Evolutionary conservation across 2,797 vertebrate genomes (phyloP), one percentile per base, ranked within the genome.

Genomic region (Eospalax fontanierii): DNA sequence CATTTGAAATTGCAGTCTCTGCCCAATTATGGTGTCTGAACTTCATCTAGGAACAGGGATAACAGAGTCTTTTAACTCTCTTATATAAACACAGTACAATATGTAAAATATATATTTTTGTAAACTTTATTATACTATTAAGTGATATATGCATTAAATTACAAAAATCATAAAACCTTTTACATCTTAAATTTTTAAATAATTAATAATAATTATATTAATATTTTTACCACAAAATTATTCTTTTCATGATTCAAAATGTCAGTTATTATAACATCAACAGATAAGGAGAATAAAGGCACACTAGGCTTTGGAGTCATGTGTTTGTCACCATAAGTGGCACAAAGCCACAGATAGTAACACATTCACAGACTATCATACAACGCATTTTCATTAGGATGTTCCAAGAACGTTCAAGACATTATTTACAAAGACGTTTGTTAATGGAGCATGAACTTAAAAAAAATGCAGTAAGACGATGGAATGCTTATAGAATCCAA

Each of bases 231-330:
- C 61, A 63, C 19, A 63, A 63, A 26, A 26, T 63, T 63, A 85
- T 84, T 21, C 63, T 88, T 78, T 59, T 95, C 26, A 70, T 90
- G 50, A 63, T 21, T 82, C 21, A 78, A 57, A 87, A 71, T 15
- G 9, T 71, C 76, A 79, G 28, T n/a, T 74, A 46, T 46, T 78
- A 24, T 46, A 79, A 79, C 12, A 9, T 43, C 18, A 82, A 28
- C 0, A 4, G n/a, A 66, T 19, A 8, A 71, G 66, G 14, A 54
- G 11, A 4, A 0, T 70, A 70, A 83, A 26, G 8, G 14, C 3
- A 74, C 74, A 57, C 2, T 0, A 6, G 15, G 24, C 10, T 75
- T 91, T 38, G 24, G 88, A 61, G 43, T 87, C 16, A 61, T n/a
- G 71, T 89, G 1, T 59, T 28, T 26, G 43, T 73, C 30, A 59